Base-by-base conservation (phyloP, 2,888 invertebrate species). In the Lucinisca nassula region DNA sequence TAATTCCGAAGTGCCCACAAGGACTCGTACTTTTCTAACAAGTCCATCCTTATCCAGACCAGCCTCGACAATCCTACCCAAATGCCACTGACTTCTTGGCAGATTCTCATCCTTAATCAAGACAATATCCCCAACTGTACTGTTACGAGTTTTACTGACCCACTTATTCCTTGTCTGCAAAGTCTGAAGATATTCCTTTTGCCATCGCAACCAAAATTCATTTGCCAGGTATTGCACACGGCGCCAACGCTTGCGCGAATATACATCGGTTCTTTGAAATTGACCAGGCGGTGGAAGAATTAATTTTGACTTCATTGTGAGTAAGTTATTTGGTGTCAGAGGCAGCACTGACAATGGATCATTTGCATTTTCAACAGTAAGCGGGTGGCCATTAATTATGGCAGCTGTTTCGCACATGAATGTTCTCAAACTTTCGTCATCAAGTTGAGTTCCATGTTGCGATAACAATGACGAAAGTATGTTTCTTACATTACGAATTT, bases 401-500 rank as follows among this genome's bases (percentile, higher is more conserved):
- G 51, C 51, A 21, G 51, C 10, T 21, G 51, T 85, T 78, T 92
- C 91, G 74, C 55, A 83, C n/a, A 92, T 40, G 10, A 91, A 77
- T 0, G 92, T 92, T 30, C 86, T 51, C 17, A 92, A 58, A 14
- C 75, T 58, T n/a, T 84, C 79, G 38, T 80, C 82, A 73, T 91
- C 86, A 14, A 92, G 40, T 12, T 82, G 72, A 1, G 32, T 21
- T 27, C 51, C 49, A 32, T 21, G 17, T 37, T 78, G 75, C 0
- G 40, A 17, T 10, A 93, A 61, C 24, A 92, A 30, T 27, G 86
- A 32, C 10, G 74, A 45, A 17, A 93, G 79, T 14, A 94, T 87
- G 70, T 77, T 87, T 17, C 92, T 32, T 10, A 91, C 82, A 35
- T 91, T 89, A 37, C 88, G 67, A 8, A 92, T 93, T 74, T 92